phyloP scores from a whole-genome alignment of 2,113 vertebrate species.

The Bungarus multicinctus region DNA sequence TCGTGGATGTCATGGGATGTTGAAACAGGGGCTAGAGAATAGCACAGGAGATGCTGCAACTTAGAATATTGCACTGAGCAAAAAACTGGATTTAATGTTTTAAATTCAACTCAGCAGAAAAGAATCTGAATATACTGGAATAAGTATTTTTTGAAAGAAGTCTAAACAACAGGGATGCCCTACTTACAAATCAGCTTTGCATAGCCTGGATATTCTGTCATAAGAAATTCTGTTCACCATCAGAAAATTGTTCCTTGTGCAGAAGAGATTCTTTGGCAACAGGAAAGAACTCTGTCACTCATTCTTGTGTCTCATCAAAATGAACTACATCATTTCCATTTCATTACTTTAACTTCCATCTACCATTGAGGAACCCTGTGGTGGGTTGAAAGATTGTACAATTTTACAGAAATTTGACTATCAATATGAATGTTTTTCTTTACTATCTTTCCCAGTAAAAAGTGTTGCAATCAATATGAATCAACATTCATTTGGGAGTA shows the following conservation, averaged over 20 bases:
- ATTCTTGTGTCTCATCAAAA: not conserved
- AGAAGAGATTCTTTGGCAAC: not conserved
- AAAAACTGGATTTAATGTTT: not conserved
- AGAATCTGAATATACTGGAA: not conserved
- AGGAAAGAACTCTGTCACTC: not conserved
- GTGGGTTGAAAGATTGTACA: not conserved
- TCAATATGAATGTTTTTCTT: not conserved
- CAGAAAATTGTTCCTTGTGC: not conserved
- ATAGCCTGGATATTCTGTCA: not conserved
- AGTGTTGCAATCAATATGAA: not conserved
- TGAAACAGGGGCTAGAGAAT: not conserved
- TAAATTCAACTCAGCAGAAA: not conserved
- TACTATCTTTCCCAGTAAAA: not conserved
- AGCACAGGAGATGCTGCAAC: not conserved
- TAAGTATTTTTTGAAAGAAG: not conserved
- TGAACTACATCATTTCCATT: not conserved
- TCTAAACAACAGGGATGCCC: not conserved
- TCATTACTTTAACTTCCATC: not conserved
- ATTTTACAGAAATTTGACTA: not conserved
- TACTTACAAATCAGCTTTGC: not conserved
- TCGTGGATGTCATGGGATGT: not conserved
- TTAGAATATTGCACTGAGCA: not conserved
- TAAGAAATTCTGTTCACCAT: not conserved
- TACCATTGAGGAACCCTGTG: not conserved
- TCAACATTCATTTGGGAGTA: not conserved